Base-by-base conservation (phyloP, 2,113 vertebrate genomes). In the Labeo catla region DNA sequence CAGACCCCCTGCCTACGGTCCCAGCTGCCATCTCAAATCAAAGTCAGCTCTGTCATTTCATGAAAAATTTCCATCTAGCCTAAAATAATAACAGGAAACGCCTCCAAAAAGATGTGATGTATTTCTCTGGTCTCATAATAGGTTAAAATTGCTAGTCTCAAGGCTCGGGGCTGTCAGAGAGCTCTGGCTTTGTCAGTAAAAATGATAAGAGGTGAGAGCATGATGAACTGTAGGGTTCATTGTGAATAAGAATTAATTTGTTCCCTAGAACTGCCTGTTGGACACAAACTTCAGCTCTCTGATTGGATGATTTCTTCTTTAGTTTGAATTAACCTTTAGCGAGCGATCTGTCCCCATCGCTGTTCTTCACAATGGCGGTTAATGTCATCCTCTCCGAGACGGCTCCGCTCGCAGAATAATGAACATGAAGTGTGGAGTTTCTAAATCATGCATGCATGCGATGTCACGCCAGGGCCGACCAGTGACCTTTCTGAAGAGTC, bases 301-400 rank as follows among this genome's bases (percentile, higher is more conserved):
- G 81, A 83, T 83, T 83, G 81, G 81, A 54, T 54, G 81, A 70
- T 45, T 54, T 52, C 43, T 57, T 80, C 49, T 76, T 76, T 59
- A 80, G 57, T 80, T 47, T 47, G 8, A 81, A 81, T 81, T 83
- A 83, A 83, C 81, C 81, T 83, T 83, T 72, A 70, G 81, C 10
- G 16, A 83, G 65, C 16, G 23, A 43, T 83, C 65, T 54, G 65
- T 81, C 65, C 81, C 16, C 65, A 39, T 66, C 47, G 63, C 39
- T 47, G 79, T 65, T 66, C n/a, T 47, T 66, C 79, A 63, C 79
- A 81, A 66, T 49, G 61, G 43, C 8, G 36, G 61, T 83, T 83
- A 83, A 72, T 83, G 65, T 83, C 81, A 83, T 68, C 19, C 34
- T 78, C 34, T n/a, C 23, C 39, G 50, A 54, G 19, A 85, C 47